Percentiles rank a stretch among this genome's conserved stretches.
Conservation (phyloP, 2,113 vertebrate species). For the Barnardius zonarius region DNA sequence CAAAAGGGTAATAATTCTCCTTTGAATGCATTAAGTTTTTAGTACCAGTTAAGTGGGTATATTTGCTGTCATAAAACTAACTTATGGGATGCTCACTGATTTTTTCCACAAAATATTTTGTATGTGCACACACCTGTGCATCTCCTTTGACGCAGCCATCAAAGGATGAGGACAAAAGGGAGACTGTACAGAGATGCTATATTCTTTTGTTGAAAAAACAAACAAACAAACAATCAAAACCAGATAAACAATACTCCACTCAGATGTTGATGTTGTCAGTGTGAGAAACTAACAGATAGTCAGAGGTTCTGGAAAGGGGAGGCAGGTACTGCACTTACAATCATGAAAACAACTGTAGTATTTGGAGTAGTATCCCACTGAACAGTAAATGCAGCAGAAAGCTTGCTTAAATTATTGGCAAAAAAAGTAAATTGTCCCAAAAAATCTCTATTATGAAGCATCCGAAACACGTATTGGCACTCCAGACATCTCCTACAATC, state of each 20-base stretch:
- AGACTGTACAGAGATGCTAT: not conserved
- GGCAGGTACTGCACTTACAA: not conserved
- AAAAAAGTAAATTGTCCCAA: not conserved
- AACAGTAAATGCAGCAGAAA: not conserved
- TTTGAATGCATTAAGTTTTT: not conserved
- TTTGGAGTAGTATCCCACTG: not conserved
- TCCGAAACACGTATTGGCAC: not conserved
- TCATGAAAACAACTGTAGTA: not conserved
- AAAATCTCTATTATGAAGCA: not conserved
- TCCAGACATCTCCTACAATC: not conserved
- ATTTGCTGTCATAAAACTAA: not conserved
- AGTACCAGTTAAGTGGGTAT: not conserved
- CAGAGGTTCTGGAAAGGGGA: not conserved
- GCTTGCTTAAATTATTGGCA: not conserved
- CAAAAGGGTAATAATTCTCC: not conserved
- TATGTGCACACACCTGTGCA: no score
- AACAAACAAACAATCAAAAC: not conserved
- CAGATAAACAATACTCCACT: not conserved
- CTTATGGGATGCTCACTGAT: not conserved
- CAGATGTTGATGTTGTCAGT: not conserved
- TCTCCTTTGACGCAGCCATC: not conserved
- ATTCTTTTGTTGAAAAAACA: not conserved
- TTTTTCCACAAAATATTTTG: not conserved
- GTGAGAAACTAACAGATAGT: not conserved
- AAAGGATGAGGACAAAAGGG: not conserved